Conservation (phyloP, 2,797 vertebrate genomes). For the Phalanger gymnotis region DNA sequence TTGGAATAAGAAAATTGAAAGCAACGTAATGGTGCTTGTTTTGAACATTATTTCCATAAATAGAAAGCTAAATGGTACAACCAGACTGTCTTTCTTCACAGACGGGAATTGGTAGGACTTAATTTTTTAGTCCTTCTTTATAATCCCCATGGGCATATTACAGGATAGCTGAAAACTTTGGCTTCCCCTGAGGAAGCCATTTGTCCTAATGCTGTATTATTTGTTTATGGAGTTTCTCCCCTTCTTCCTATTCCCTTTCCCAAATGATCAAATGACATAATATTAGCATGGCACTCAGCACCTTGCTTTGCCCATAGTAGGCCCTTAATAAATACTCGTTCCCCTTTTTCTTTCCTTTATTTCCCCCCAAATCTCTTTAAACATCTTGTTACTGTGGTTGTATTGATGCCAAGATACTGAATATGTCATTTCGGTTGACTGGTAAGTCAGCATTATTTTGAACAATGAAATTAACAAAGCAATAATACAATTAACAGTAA, state of each 20-base stretch:
- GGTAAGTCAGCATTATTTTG: neutral
- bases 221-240: neutral
- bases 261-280: neutral
- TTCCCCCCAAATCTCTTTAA: neutral
- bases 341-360: neutral
- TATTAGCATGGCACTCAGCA: neutral
- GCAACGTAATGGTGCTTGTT: slow-evolving; percentile 1
- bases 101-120: neutral
- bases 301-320: neutral
- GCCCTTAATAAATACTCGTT: neutral
- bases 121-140: neutral
- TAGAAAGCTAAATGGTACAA: neutral
- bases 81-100: neutral
- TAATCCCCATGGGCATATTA: neutral
- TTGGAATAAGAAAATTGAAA: slow-evolving; percentile 53
- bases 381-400: neutral
- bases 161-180: neutral
- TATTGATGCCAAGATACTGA: neutral
- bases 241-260: neutral
- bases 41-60: slow-evolving; percentile 41
- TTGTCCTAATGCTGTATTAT: neutral
- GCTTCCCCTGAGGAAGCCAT: neutral
- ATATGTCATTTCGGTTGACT: slow-evolving; percentile 7
- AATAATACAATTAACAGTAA: neutral
- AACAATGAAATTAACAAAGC: neutral